Evolutionary conservation across 2,113 vertebrate genomes (phyloP).

Genomic region (Dipodomys merriami): DNA sequence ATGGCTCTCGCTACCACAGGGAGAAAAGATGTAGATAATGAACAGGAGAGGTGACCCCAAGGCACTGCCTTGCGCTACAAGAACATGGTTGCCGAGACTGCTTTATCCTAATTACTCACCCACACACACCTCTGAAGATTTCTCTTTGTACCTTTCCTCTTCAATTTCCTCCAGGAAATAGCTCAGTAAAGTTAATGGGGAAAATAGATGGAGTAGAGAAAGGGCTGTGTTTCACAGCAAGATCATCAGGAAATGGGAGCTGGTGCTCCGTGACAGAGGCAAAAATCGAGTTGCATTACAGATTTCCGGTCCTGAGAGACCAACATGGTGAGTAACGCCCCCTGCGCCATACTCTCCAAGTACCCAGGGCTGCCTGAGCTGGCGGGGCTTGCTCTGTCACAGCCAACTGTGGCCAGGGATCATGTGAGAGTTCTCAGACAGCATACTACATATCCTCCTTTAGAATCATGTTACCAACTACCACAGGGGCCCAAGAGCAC

Average conservation of each 20-base stretch:
- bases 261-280: neutral
- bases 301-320: neutral
- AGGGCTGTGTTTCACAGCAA: neutral
- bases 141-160: neutral
- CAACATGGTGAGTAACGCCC: neutral
- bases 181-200: neutral
- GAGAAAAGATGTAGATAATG: neutral
- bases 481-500: too few species aligned
- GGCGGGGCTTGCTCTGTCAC: neutral
- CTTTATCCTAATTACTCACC: neutral
- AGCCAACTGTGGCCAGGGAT: neutral
- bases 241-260: neutral
- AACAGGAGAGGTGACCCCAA: neutral
- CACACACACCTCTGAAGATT: neutral
- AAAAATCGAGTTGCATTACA: neutral
- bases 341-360: too few species aligned
- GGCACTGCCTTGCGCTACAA: neutral
- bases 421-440: too few species aligned
- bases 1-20: neutral
- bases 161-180: slow-evolving; percentile 23
- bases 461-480: too few species aligned
- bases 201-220: neutral
- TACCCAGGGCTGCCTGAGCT: neutral
- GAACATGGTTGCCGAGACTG: neutral
- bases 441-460: too few species aligned